Percentiles rank a stretch among this genome's conserved stretches.
Conservation (phyloP, 2,113 vertebrate species). For the Nothoprocta pentlandii region DNA sequence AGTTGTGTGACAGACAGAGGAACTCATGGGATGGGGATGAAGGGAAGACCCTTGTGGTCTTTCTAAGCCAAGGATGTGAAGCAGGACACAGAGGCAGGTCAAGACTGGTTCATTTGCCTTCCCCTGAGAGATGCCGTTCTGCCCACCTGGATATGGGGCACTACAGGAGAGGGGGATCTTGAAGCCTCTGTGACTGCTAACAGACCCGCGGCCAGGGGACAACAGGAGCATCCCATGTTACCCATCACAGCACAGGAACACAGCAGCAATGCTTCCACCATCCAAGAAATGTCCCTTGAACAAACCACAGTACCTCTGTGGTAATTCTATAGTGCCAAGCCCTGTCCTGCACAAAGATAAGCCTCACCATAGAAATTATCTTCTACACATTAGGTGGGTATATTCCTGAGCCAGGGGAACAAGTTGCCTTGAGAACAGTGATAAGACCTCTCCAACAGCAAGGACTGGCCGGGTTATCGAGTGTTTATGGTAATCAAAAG, state of each 20-base stretch:
- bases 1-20: background rate
- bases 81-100: background rate
- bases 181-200: background rate
- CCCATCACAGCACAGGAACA: accelerated
- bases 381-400: background rate
- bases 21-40: background rate
- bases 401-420: slow-evolving; percentile 2
- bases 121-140: background rate
- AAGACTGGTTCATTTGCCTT: background rate
- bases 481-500: slow-evolving; percentile 35
- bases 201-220: background rate
- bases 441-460: slow-evolving; percentile 19
- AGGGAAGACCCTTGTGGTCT: background rate
- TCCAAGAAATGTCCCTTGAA: background rate
- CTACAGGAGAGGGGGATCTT: background rate
- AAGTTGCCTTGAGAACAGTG: background rate
- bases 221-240: background rate
- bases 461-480: background rate
- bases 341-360: slow-evolving; percentile 6
- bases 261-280: background rate
- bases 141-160: background rate
- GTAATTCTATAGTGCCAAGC: slow-evolving; percentile 14
- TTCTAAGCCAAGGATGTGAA: background rate
- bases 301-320: background rate
- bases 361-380: slow-evolving; percentile 54